Base-by-base conservation (phyloP, 2,888 invertebrate genomes). In the Ophonus ardosiacus region DNA sequence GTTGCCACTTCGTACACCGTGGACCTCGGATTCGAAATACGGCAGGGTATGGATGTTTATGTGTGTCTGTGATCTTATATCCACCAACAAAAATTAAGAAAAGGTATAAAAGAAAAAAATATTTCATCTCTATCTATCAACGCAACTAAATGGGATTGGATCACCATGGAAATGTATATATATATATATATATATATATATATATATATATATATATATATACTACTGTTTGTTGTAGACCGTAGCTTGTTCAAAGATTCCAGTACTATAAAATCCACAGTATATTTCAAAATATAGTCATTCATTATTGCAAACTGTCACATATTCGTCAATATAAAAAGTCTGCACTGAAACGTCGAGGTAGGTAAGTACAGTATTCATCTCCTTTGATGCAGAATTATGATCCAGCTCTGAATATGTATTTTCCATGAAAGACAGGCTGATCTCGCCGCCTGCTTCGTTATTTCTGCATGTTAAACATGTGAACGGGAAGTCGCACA, bases 401-500 rank as follows among this genome's bases (percentile, higher is more conserved):
- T 71, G 71, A 43, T 15, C 38, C 15, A 31, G 18, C 17, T n/a
- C 40, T 71, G 38, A 43, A 40, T 71, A 71, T 71, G 38, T 31
- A 71, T 71, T 31, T 21, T 24, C 17, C 7, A 40, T 31, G 38
- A 40, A 61, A 18, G 61, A 1, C 61, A 18, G 10, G 6, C 61
- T 18, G 61, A 61, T 61, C 18, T 59, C 57, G 15, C 17, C n/a
- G 57, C 21, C 10, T 5, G 43, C 71, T 43, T 71, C 71, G 71
- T 71, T 71, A 71, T 71, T 71, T 71, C 40, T 71, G 71, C 71
- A 71, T 71, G 71, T 71, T 71, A 71, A 71, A 43, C 43, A 71
- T 71, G 71, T 71, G 71, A 71, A 71, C 40, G 71, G 38, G 38
- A 38, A 71, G 71, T 71, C 24, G 40, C 43, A 17, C 61, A 18